Evolutionary conservation across 2,113 vertebrate species (phyloP).

Genomic region (Erpornis zantholeuca): DNA sequence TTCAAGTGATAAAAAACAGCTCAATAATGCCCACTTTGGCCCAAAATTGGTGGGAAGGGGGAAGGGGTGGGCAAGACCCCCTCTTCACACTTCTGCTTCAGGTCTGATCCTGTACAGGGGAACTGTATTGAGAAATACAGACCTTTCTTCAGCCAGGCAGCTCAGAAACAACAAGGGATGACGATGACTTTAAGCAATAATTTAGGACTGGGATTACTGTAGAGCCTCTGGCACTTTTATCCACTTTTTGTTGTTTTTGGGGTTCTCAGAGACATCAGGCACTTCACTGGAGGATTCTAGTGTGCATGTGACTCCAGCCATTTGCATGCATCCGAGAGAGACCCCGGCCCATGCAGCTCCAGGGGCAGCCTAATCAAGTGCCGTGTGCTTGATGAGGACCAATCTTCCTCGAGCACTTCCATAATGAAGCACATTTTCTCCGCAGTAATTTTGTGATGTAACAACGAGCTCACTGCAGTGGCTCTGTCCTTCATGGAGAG

Average conservation of each 20-base stretch:
- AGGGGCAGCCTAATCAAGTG: conserved; percentile 35
- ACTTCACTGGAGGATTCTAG: not conserved
- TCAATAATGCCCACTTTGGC: not conserved
- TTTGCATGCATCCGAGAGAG: not conserved
- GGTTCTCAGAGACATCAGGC: not conserved
- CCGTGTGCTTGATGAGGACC: conserved; percentile 31
- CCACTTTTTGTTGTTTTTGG: not conserved
- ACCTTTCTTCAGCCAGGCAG: not conserved
- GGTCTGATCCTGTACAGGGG: not conserved
- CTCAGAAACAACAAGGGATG: not conserved
- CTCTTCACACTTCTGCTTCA: not conserved
- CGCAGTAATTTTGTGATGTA: not conserved
- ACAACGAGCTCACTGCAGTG: not conserved
- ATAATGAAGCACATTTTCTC: conserved; percentile 51
- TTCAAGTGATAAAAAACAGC: not conserved
- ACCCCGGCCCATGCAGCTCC: not conserved
- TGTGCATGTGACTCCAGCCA: not conserved
- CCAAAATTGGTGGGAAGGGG: not conserved
- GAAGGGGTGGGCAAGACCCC: not conserved
- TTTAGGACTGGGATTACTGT: not conserved
- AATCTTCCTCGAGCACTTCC: conserved; percentile 12
- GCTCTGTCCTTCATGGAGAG: conserved; percentile 21
- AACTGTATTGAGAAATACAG: not conserved
- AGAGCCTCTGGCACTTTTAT: not conserved
- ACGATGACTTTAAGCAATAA: not conserved